Conservation (phyloP, 2,113 vertebrate species). For the Tupaia chinensis region DNA sequence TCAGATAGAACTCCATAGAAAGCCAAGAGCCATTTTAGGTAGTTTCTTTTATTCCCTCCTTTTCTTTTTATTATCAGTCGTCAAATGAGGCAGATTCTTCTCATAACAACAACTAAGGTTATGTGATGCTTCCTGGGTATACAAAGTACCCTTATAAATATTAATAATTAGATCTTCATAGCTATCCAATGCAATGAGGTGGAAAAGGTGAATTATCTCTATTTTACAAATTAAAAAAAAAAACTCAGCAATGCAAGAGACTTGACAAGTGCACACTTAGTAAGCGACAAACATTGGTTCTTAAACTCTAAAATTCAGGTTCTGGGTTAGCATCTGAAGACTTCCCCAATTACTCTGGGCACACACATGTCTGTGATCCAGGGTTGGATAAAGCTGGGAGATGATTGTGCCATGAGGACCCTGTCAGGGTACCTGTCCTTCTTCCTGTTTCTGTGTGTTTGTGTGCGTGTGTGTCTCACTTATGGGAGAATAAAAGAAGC, state of each 20-base stretch:
- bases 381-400: too few relatives aligned
- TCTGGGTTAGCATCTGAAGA: too few relatives aligned
- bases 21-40: neutral
- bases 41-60: neutral
- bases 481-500: too few relatives aligned
- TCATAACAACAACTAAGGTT: neutral
- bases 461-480: too few relatives aligned
- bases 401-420: too few relatives aligned
- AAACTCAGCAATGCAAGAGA: neutral
- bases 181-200: neutral
- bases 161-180: neutral
- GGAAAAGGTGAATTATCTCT: neutral
- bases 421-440: too few relatives aligned
- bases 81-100: neutral
- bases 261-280: neutral
- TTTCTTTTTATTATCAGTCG: neutral
- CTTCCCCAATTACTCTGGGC: too few relatives aligned
- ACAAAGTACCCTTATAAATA: neutral
- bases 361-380: too few relatives aligned
- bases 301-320: neutral
- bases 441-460: too few relatives aligned
- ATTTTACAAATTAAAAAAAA: neutral
- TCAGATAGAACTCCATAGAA: neutral
- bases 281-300: neutral
- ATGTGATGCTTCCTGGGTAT: neutral